A percentile compares a stretch with the other conserved stretches of the same genome.
These are phyloP conservation scores for Harpalus rubripes DNA, from an alignment of 2,888 invertebrate genomes.

Conservation along the genomic window DNA sequence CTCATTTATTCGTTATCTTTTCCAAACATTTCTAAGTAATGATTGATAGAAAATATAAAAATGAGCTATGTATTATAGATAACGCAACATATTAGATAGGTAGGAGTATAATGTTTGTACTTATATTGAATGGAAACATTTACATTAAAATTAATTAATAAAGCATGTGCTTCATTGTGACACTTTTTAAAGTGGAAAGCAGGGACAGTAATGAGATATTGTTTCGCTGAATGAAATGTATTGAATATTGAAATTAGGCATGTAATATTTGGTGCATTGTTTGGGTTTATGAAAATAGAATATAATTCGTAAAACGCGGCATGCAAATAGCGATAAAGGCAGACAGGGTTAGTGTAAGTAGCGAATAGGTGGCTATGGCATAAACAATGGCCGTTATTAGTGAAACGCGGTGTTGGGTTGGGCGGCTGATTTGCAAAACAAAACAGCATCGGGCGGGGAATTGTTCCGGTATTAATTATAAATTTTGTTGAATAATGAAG, in stretches of 20 bases:
- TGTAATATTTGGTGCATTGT: not conserved
- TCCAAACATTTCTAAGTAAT: not conserved
- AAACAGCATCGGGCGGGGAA: conserved; percentile 47
- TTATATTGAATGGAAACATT: not conserved
- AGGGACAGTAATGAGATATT: not conserved
- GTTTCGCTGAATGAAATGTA: not conserved
- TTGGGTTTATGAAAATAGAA: not conserved
- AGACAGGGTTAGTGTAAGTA: not conserved
- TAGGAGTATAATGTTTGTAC: not conserved
- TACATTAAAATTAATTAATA: conserved; percentile 8
- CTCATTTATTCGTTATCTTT: not conserved
- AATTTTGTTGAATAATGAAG: conserved; percentile 63
- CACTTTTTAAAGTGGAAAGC: not conserved
- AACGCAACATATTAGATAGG: not conserved
- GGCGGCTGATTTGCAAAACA: conserved; percentile 53
- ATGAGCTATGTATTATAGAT: not conserved
- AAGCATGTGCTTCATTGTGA: not conserved
- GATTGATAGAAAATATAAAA: not conserved
- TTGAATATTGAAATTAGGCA: not conserved
- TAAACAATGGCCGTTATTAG: not conserved
- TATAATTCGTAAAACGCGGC: not conserved
- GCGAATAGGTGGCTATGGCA: conserved; percentile 1
- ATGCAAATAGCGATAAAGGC: not conserved
- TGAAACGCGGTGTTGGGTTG: not conserved
- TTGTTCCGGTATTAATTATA: conserved; percentile 60